A percentile compares a stretch with the other conserved stretches of the same genome.
Evolutionary conservation across 2,888 invertebrate species (phyloP).

Genomic region (Microctonus aethiopoides): DNA sequence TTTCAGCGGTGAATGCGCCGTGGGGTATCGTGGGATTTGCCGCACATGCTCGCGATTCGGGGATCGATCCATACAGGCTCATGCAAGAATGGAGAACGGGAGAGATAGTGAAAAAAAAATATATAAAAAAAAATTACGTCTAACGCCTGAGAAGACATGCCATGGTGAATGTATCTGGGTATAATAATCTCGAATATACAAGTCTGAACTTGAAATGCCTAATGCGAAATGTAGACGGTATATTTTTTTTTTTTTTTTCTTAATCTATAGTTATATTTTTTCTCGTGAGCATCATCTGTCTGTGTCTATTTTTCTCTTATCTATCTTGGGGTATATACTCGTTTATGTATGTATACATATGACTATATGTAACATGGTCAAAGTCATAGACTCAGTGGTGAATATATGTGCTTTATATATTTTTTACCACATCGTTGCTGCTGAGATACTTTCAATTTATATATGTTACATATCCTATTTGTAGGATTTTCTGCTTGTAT

Average conservation of each 20-base stretch:
- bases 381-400: neutral
- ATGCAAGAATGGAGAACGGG: slow-evolving; percentile 21
- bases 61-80: slow-evolving; percentile 18
- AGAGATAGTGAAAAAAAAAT: slow-evolving; percentile 1
- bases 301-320: neutral
- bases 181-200: neutral
- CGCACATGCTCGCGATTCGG: slow-evolving; percentile 20
- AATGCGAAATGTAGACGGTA: neutral
- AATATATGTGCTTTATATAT: neutral
- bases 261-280: too few relatives aligned
- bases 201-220: neutral
- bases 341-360: neutral
- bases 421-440: neutral
- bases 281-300: too few relatives aligned
- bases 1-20: slow-evolving; percentile 14
- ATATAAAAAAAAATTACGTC: slow-evolving; percentile 16
- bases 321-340: neutral
- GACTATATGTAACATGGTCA: neutral
- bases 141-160: neutral
- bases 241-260: neutral
- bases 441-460: neutral
- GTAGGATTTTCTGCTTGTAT: neutral
- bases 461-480: neutral
- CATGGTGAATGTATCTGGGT: neutral
- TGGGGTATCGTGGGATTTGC: slow-evolving; percentile 18